Evolutionary conservation across 1,140 invertebrate genomes (phyloP).

Genomic region (Neuroterus valhalla): DNA sequence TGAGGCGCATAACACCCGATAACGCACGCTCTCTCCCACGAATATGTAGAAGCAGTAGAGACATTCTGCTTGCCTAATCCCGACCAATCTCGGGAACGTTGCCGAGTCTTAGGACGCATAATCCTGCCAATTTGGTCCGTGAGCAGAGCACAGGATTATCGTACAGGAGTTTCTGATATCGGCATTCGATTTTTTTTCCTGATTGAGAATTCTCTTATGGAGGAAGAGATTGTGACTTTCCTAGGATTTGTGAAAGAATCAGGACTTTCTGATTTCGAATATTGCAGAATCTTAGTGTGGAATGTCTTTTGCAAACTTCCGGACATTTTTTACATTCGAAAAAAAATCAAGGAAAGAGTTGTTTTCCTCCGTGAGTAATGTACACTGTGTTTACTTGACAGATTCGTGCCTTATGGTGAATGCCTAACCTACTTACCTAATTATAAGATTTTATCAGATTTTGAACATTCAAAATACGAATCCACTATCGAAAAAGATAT

Average conservation of each 20-base stretch:
- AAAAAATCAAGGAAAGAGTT: no score
- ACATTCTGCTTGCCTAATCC: constrained; percentile 56
- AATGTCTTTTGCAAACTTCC: no score
- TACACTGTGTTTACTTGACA: no score
- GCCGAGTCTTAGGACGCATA: constrained; percentile 58
- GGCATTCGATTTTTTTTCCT: constrained; percentile 23
- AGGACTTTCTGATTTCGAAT: no score
- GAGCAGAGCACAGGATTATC: constrained; percentile 55
- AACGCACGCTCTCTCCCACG: constrained; percentile 56
- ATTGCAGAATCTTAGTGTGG: no score
- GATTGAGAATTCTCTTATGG: neutral
- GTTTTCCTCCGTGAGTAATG: no score
- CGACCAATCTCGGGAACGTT: constrained; percentile 62
- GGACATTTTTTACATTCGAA: no score
- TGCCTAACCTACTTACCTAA: no score
- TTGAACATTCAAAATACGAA: no score
- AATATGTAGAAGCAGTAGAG: constrained; percentile 49
- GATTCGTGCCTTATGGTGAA: no score
- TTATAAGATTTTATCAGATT: no score
- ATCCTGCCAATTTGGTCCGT: constrained; percentile 64
- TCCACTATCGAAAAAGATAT: no score
- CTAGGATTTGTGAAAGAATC: neutral
- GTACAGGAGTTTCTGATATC: constrained; percentile 30
- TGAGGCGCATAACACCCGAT: constrained; percentile 52
- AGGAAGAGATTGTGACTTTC: neutral